Conservation (phyloP, 2,888 invertebrate genomes). For the Caenorhabditis becei region DNA sequence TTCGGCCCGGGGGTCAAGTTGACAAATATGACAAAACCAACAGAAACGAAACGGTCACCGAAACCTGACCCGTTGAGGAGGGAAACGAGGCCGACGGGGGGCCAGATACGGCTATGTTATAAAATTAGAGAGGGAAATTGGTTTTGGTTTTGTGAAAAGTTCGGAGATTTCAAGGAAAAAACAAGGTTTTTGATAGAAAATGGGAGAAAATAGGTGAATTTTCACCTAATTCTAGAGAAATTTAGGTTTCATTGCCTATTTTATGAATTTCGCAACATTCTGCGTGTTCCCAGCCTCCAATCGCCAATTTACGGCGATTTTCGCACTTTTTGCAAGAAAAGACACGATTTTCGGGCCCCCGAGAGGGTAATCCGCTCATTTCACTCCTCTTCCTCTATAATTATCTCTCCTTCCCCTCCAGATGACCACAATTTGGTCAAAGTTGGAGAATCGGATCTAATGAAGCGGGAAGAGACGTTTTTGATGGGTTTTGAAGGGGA, state of each 20-base stretch:
- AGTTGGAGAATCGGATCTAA: neutral
- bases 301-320: neutral
- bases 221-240: too few relatives aligned
- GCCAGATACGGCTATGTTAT: too few relatives aligned
- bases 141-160: too few relatives aligned
- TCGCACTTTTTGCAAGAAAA: neutral
- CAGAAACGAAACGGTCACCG: constrained; percentile 46
- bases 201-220: too few relatives aligned
- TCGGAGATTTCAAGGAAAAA: too few relatives aligned
- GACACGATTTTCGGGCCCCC: too few relatives aligned
- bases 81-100: neutral
- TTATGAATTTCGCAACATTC: neutral
- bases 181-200: too few relatives aligned
- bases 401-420: neutral
- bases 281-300: neutral
- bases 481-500: neutral
- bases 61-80: constrained; percentile 11
- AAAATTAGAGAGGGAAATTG: too few relatives aligned
- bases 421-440: neutral
- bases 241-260: too few relatives aligned
- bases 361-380: neutral
- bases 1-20: constrained; percentile 31
- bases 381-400: neutral
- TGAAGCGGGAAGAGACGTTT: constrained; percentile 17
- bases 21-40: constrained; percentile 58